Conservation (phyloP, 2,888 invertebrate species). For the Mylabris sibirica region DNA sequence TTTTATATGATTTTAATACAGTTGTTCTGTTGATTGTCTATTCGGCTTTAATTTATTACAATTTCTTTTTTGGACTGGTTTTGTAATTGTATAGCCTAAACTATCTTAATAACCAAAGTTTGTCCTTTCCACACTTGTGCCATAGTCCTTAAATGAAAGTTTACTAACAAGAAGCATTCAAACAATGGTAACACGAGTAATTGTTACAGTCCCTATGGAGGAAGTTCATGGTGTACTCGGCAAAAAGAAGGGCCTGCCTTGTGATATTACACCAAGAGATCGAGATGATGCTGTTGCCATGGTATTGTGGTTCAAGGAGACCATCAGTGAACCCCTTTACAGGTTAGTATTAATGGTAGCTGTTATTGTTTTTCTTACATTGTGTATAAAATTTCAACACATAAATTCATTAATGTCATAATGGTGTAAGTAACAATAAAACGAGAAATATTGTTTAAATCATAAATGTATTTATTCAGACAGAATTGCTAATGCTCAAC, state of each 20-base stretch:
- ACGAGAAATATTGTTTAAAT: background rate
- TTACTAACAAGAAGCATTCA: constrained; percentile 50
- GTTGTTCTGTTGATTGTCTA: constrained; percentile 35
- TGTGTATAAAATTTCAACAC: background rate
- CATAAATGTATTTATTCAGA: constrained; percentile 24
- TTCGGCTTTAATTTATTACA: constrained; percentile 15
- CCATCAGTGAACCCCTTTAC: constrained; percentile 83
- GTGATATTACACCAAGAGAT: constrained; percentile 82
- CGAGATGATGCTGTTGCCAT: constrained; percentile 83
- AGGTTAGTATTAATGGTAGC: constrained; percentile 66
- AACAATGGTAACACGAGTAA: constrained; percentile 52
- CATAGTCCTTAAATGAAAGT: constrained; percentile 45
- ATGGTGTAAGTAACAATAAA: background rate
- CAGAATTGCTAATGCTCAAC: constrained; percentile 10
- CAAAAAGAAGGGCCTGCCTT: constrained; percentile 83
- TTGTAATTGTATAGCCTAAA: constrained; percentile 24
- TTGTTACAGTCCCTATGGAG: constrained; percentile 75
- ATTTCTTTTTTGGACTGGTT: constrained; percentile 2
- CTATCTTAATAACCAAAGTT: constrained; percentile 50
- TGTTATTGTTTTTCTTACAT: background rate
- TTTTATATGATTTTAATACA: background rate
- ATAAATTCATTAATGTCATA: constrained; percentile 5
- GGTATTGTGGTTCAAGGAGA: constrained; percentile 90
- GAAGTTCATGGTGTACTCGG: constrained; percentile 84
- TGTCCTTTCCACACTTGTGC: constrained; percentile 34